These are phyloP conservation scores for human DNA, from an alignment of 2,113 vertebrate genomes.

Conservation along the genomic window DNA sequence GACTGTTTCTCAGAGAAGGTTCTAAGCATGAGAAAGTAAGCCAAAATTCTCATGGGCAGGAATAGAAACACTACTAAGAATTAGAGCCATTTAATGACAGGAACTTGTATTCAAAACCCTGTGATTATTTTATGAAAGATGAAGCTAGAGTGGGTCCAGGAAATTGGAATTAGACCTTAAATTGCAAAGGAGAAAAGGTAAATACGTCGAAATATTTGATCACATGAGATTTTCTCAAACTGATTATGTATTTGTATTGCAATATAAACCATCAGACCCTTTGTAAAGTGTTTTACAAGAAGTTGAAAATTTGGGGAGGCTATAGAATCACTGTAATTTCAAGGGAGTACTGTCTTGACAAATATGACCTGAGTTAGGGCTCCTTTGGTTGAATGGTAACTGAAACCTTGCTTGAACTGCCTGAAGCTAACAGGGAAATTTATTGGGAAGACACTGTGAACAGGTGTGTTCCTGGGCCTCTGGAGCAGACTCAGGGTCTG, in stretches of 20 bases:
- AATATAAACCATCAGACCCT: not conserved
- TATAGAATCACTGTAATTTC: not conserved
- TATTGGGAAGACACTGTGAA: not conserved
- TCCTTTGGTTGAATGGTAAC: not conserved
- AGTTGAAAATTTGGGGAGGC: not conserved
- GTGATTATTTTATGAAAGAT: not conserved
- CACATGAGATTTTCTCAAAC: not conserved
- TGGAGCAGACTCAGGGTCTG: not conserved
- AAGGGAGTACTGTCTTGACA: not conserved
- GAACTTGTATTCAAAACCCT: not conserved
- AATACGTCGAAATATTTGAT: not conserved
- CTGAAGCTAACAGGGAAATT: not conserved
- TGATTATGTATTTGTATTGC: not conserved
- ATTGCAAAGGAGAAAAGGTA: not conserved
- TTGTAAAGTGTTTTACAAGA: not conserved
- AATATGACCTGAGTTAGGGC: not conserved
- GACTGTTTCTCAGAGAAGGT: not conserved
- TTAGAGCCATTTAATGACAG: not conserved
- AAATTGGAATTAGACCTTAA: not conserved
- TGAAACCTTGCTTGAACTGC: not conserved
- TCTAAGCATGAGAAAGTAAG: not conserved
- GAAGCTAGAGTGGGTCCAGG: not conserved
- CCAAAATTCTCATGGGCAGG: not conserved
- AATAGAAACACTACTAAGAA: not conserved
- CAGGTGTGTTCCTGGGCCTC: not conserved